These are phyloP conservation scores for Gonatopus flavifemur DNA, from an alignment of 1,140 invertebrate genomes.

Conservation along the genomic window DNA sequence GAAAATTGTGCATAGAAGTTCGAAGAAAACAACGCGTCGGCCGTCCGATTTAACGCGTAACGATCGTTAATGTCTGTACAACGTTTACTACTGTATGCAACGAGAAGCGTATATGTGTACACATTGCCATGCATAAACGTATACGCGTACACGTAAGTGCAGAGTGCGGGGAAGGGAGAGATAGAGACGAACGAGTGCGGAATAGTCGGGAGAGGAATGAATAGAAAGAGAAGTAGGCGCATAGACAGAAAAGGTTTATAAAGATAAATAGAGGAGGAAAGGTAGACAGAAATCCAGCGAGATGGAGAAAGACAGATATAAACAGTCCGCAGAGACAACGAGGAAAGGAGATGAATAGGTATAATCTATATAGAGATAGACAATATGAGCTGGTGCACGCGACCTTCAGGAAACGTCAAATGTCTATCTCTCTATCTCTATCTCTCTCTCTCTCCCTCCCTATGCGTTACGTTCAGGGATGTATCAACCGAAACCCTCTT, in stretches of 20 bases:
- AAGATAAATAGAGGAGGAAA: neutral
- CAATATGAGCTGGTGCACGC: slow-evolving; percentile 25
- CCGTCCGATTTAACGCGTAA: slow-evolving; percentile 35
- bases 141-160: slow-evolving; percentile 9
- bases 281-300: slow-evolving; percentile 7
- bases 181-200: too few species aligned
- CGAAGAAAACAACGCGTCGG: slow-evolving; percentile 6
- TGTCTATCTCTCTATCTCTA: slow-evolving; percentile 15
- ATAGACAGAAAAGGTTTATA: neutral
- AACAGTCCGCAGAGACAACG: slow-evolving; percentile 4
- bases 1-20: too few species aligned
- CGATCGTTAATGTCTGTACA: slow-evolving; percentile 31
- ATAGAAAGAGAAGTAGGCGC: neutral
- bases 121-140: slow-evolving; percentile 20
- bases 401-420: slow-evolving; percentile 40
- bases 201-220: slow-evolving; percentile 3
- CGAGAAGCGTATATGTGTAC: slow-evolving; percentile 10
- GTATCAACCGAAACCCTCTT: too few species aligned
- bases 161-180: slow-evolving; percentile 7
- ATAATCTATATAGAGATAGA: slow-evolving; percentile 10
- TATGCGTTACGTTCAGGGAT: too few species aligned
- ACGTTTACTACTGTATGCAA: neutral
- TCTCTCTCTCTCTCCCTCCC: neutral
- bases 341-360: slow-evolving; percentile 1
- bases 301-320: too few species aligned